Evolutionary conservation across 2,113 vertebrate species (phyloP).

Genomic region (Peromyscus californicus): DNA sequence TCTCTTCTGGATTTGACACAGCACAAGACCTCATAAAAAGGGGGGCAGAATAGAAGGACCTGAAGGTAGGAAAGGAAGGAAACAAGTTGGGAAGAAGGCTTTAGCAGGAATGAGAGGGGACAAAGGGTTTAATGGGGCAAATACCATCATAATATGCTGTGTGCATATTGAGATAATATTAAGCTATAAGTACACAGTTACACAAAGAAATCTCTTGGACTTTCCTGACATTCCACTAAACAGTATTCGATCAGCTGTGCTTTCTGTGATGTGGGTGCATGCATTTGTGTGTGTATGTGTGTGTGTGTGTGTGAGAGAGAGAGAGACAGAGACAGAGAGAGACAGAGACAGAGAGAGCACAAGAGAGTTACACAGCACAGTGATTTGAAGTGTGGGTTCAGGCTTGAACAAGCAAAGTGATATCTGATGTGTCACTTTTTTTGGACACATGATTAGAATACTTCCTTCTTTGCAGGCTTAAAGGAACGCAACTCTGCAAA

Average conservation of each 20-base stretch:
- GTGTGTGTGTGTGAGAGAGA: not conserved
- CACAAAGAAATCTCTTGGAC: not conserved
- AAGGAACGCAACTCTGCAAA: not conserved
- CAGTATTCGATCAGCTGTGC: conserved; percentile 38
- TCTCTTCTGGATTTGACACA: not conserved
- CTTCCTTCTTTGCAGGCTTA: not conserved
- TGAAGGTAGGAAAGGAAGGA: not conserved
- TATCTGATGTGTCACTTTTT: not conserved
- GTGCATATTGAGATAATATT: not conserved
- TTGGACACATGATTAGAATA: not conserved
- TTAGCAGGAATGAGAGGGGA: too few relatives aligned
- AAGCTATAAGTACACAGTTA: not conserved
- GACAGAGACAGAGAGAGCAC: not conserved
- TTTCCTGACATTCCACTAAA: conserved; percentile 16
- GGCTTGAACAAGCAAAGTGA: not conserved
- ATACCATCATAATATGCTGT: not conserved
- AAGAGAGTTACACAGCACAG: not conserved
- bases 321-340: not conserved
- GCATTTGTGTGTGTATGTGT: not conserved
- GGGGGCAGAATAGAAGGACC: not conserved
- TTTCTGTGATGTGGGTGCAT: not conserved
- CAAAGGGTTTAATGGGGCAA: not conserved
- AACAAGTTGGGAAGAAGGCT: not conserved
- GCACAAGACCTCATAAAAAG: not conserved
- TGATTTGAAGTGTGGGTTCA: not conserved